Percentiles rank a stretch among this genome's conserved stretches.
phyloP scores from a whole-genome alignment of 2,888 invertebrate genomes.

The Mesochorus sp. region DNA sequence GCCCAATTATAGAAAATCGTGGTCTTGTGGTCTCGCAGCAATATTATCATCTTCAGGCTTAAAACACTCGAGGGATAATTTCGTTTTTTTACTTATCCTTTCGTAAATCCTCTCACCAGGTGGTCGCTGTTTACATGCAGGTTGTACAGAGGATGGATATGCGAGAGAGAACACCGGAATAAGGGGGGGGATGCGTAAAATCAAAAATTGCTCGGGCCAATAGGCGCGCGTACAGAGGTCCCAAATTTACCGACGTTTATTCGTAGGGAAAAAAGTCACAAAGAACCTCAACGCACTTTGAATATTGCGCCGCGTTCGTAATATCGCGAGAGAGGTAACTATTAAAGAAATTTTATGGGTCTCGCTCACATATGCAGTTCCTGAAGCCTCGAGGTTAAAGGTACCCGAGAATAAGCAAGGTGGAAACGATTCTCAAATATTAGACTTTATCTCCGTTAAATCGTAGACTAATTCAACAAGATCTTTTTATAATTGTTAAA shows the following conservation, averaged over 20 bases:
- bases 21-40: background rate
- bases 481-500: no score
- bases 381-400: constrained; percentile 38
- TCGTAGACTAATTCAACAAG: no score
- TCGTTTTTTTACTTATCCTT: background rate
- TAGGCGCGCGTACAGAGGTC: constrained; percentile 2
- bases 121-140: constrained; percentile 17
- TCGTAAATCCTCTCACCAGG: constrained; percentile 22
- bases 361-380: constrained; percentile 30
- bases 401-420: no score
- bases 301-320: constrained; percentile 57
- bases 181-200: no score
- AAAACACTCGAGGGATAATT: constrained; percentile 3
- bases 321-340: constrained; percentile 51
- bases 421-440: no score
- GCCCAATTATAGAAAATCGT: constrained; percentile 5
- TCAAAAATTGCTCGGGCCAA: constrained; percentile 56
- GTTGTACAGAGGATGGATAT: background rate
- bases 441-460: no score
- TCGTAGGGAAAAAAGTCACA: constrained; percentile 21
- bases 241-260: constrained; percentile 55
- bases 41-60: background rate
- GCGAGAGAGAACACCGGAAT: background rate
- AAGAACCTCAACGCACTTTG: constrained; percentile 54
- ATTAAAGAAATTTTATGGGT: constrained; percentile 58